Evolutionary conservation across 2,113 vertebrate genomes (phyloP), one percentile per base, ranked within the genome.

Genomic region (Otus sunia): DNA sequence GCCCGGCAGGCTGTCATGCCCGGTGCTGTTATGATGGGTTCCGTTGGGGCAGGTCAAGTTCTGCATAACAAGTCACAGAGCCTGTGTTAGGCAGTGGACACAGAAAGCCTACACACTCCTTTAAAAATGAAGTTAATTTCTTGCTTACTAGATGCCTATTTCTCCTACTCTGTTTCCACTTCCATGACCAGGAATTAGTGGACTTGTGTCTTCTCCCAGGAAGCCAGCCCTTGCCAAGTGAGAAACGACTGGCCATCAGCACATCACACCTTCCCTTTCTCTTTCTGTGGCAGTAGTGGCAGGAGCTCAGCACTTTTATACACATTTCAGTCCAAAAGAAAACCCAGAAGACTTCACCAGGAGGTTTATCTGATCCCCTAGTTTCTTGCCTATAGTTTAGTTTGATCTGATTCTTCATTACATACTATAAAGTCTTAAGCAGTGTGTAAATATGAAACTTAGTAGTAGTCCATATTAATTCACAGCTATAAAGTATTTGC

Each of bases 21-120:
- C 34, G 1, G 73, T 96, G 45, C 74, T 25, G 49, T 96, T 96
- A 4, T 37, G 85, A 19, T 96, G 88, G 2, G 98, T 99, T 6
- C 93, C 91, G 91, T 98, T 98, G 52, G 91, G 76, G 94, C 98
- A 99, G 14, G 98, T 98, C 92, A 99, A 84, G 75, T 98, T 99
- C 98, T 99, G 92, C 6, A 18, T 6, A 67, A 80, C 22, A 63
- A 83, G 47, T 37, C 60, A 78, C 43, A 86, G 39, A 68, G 29
- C 19, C 45, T 45, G 39, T 43, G 27, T 64, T 32, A 60, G 34
- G 32, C 53, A 71, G 58, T 43, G 68, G 34, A 37, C 45, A 68
- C 8, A 22, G 83, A 49, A 84, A 79, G 23, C 36, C 52, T 45
- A 73, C 4, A 0, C 0, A 3, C 39, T 41, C 45, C 50, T 90